Evolutionary conservation across 2,113 vertebrate species (phyloP), one percentile per base, ranked within the genome.

Genomic region (Tyrannus savana): DNA sequence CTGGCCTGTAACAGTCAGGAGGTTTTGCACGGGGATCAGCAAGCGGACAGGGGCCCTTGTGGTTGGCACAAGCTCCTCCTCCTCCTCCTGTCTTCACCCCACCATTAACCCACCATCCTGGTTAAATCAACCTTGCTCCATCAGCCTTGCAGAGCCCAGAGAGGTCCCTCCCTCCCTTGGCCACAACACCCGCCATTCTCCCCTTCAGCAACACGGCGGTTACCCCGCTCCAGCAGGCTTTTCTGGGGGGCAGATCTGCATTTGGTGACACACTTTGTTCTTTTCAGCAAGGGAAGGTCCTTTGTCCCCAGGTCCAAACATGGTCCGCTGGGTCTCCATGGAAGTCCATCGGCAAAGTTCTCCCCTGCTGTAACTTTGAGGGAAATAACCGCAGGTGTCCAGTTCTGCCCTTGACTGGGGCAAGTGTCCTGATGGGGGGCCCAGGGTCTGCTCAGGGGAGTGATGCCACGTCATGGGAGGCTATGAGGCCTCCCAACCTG

Each of bases 1-100:
- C 96, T 97, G 96, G 96, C 96, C 96, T 95, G 2, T 73, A 91
- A 95, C 67, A 93, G 68, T 94, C 66, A 90, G 89, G 93, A 93
- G 44, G 74, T 85, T 96, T 96, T 87, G 78, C 85, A 79, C 3
- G 6, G 78, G 56, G 66, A 87, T 89, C 5, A 10, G 67, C 7
- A 8, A 87, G 75, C 0, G 5, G 52, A 87, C 60, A 58, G 80
- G 12, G 71, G 84, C 74, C 78, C 37, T 47, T 49, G 33, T 67
- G 47, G 41, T 60, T 82, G 63, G 62, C 53, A 91, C 15, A 23
- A 53, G 37, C 33, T 66, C 44, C 56, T 89, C 28, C 14, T 91
- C 27, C n/a, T 82, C 39, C 18, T 79, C 35, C 49, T 73, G 58
- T 76, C 42, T 94, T 91, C 46, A 84, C 31, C 6, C 5, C 35